Evolutionary conservation across 2,113 vertebrate species (phyloP).

Genomic region (Sphyrna mokarran): DNA sequence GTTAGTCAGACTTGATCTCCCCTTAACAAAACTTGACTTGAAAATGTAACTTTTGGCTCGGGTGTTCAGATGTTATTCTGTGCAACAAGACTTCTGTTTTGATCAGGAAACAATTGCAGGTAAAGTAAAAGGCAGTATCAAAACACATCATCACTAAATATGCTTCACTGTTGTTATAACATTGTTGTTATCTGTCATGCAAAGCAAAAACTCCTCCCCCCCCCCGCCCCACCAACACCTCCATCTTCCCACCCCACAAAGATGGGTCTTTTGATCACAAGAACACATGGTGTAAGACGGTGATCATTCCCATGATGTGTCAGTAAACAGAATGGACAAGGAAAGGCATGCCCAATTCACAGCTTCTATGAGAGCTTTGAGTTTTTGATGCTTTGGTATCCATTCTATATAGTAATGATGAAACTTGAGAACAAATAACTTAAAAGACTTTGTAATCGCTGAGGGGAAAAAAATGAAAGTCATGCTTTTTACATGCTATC

Average conservation of each 20-base stretch:
- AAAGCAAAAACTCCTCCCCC: no score
- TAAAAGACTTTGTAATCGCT: neutral
- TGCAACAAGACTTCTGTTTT: no score
- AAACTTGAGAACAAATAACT: neutral
- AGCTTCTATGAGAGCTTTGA: neutral
- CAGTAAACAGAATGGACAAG: neutral
- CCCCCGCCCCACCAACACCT: no score
- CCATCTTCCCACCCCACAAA: neutral
- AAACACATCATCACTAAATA: neutral
- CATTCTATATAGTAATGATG: neutral
- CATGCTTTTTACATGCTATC: neutral
- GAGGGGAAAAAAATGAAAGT: neutral
- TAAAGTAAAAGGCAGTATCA: neutral
- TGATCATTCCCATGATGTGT: neutral
- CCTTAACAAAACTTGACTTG: no score
- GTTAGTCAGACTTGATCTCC: no score
- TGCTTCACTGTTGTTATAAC: neutral
- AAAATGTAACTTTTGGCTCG: no score
- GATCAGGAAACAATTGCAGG: neutral
- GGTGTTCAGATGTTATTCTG: no score
- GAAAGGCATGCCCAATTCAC: neutral
- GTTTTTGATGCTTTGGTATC: neutral
- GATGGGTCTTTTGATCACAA: neutral
- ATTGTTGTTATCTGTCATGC: no score
- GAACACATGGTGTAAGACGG: neutral